A percentile compares a stretch with the other conserved stretches of the same genome.
phyloP scores from a whole-genome alignment of 2,113 vertebrate species.

The Pelobates fuscus region DNA sequence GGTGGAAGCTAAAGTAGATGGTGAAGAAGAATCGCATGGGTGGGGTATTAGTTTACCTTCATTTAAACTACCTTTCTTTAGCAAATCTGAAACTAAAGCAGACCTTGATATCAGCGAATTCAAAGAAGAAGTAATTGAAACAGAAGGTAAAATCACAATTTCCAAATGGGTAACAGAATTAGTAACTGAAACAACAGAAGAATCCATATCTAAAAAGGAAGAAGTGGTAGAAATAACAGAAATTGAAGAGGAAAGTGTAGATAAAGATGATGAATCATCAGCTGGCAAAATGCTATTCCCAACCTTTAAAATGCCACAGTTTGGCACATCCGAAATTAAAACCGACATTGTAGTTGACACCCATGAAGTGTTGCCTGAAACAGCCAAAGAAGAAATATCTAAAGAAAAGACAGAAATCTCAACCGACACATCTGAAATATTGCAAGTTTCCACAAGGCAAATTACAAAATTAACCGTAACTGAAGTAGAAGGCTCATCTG shows the following conservation, averaged over 20 bases:
- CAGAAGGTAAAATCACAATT: too few relatives aligned
- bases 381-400: too few relatives aligned
- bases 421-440: neutral
- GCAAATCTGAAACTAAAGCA: too few relatives aligned
- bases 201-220: neutral
- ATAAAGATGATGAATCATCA: too few relatives aligned
- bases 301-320: too few relatives aligned
- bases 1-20: neutral
- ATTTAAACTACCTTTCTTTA: neutral
- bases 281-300: too few relatives aligned
- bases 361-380: neutral
- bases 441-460: neutral
- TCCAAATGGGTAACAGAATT: too few relatives aligned
- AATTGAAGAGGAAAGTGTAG: too few relatives aligned
- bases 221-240: neutral
- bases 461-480: neutral
- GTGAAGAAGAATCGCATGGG: neutral
- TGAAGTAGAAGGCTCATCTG: neutral
- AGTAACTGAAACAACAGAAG: neutral
- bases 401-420: neutral
- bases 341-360: too few relatives aligned
- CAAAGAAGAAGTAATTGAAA: too few relatives aligned
- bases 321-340: too few relatives aligned
- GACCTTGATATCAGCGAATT: too few relatives aligned
- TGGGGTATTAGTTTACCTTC: neutral